phyloP scores from a whole-genome alignment of 2,888 invertebrate genomes.

The Thereva nobilitata region DNA sequence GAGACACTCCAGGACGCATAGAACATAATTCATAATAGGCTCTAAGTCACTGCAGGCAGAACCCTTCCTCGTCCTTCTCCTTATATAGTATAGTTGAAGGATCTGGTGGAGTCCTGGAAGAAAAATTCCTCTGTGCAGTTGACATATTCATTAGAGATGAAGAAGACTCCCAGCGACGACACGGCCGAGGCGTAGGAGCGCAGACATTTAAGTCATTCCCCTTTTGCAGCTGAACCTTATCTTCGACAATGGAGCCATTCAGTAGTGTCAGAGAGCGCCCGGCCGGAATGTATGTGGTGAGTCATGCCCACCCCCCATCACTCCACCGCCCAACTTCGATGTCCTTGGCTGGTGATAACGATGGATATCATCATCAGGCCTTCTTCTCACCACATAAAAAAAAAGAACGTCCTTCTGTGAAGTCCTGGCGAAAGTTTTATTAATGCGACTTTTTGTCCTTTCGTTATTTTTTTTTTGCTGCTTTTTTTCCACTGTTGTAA shows the following conservation, averaged over 20 bases:
- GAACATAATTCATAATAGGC: constrained; percentile 27
- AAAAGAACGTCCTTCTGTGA: background rate
- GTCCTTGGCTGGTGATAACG: constrained; percentile 19
- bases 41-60: constrained; percentile 24
- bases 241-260: constrained; percentile 16
- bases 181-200: background rate
- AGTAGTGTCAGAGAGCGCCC: background rate
- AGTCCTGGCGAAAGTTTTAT: constrained; percentile 21
- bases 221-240: constrained; percentile 20
- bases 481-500: constrained; percentile 8
- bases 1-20: background rate
- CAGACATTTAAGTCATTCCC: constrained; percentile 22
- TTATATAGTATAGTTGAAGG: background rate
- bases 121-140: constrained; percentile 23
- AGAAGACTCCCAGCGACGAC: background rate
- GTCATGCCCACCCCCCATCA: constrained; percentile 6
- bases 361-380: constrained; percentile 12
- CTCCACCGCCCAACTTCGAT: background rate
- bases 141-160: constrained; percentile 37
- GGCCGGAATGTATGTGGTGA: background rate
- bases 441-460: constrained; percentile 13
- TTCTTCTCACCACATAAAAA: background rate
- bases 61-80: background rate
- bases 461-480: constrained; percentile 4
- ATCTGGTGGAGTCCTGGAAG: constrained; percentile 1